Evolutionary conservation across 2,888 invertebrate species (phyloP).

Genomic region (Mesorhabditis belari): DNA sequence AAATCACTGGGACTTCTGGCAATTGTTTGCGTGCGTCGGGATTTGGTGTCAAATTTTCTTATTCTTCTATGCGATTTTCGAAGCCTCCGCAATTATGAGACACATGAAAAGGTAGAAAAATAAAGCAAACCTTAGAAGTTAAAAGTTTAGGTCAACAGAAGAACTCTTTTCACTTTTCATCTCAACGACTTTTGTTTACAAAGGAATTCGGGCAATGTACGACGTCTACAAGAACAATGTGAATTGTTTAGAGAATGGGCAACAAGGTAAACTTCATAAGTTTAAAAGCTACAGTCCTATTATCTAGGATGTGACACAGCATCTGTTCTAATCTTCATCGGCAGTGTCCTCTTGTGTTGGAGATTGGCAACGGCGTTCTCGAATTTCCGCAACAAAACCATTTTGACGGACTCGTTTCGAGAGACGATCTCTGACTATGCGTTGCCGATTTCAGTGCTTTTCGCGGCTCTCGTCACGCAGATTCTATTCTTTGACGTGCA

Average conservation of each 20-base stretch:
- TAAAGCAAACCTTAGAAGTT: background rate
- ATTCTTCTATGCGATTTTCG: conserved; percentile 18
- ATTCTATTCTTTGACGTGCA: conserved; percentile 4
- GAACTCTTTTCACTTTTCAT: conserved; percentile 10
- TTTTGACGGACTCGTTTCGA: background rate
- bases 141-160: conserved; percentile 6
- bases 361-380: background rate
- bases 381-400: background rate
- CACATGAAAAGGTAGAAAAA: conserved; percentile 21
- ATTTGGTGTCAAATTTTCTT: conserved; percentile 24
- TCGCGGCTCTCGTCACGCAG: background rate
- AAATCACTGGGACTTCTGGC: conserved; percentile 23
- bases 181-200: conserved; percentile 1
- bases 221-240: background rate
- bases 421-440: conserved; percentile 9
- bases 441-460: conserved; percentile 1
- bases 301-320: background rate
- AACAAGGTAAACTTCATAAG: no score
- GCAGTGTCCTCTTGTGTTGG: background rate
- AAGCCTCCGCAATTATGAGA: conserved; percentile 22
- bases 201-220: conserved; percentile 1
- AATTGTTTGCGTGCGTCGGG: conserved; percentile 24
- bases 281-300: background rate
- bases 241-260: background rate
- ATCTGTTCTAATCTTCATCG: background rate